Conservation (phyloP, 2,113 vertebrate species). For the Ameiurus melas region DNA sequence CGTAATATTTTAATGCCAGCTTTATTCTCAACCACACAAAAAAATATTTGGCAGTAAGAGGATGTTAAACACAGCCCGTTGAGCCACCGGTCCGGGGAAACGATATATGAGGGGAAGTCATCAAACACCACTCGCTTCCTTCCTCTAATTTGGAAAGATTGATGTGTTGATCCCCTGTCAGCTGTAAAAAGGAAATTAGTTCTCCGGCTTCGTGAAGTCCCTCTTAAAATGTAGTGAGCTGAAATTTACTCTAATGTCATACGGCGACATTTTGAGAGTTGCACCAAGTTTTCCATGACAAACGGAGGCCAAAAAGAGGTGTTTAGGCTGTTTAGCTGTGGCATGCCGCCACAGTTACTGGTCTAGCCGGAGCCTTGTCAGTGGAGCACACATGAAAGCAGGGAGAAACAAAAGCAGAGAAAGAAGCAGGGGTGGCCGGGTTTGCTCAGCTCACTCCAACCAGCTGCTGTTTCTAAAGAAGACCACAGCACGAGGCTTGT, state of each 20-base stretch:
- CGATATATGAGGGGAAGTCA: neutral
- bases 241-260: slow-evolving; percentile 15
- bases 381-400: slow-evolving; percentile 46
- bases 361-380: slow-evolving; percentile 49
- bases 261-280: neutral
- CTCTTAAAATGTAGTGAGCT: neutral
- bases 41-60: slow-evolving; percentile 38
- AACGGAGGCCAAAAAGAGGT: slow-evolving; percentile 18
- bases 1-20: slow-evolving; percentile 54
- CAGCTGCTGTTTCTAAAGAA: slow-evolving; percentile 57
- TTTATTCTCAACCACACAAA: slow-evolving; percentile 44
- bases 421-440: slow-evolving; percentile 36
- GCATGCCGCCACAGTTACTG: slow-evolving; percentile 43
- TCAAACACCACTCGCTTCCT: neutral
- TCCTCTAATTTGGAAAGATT: neutral
- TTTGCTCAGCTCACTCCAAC: slow-evolving; percentile 42
- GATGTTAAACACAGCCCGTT: slow-evolving; percentile 24
- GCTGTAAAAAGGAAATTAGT: neutral
- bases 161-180: slow-evolving; percentile 8
- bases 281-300: slow-evolving; percentile 19
- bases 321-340: slow-evolving; percentile 11
- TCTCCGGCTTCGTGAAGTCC: neutral
- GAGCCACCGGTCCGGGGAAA: neutral
- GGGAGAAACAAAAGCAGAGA: slow-evolving; percentile 50
- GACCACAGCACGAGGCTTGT: slow-evolving; percentile 54